These are phyloP conservation scores for Dasysyrphus tricinctus DNA, from an alignment of 2,888 invertebrate species.

Conservation along the genomic window DNA sequence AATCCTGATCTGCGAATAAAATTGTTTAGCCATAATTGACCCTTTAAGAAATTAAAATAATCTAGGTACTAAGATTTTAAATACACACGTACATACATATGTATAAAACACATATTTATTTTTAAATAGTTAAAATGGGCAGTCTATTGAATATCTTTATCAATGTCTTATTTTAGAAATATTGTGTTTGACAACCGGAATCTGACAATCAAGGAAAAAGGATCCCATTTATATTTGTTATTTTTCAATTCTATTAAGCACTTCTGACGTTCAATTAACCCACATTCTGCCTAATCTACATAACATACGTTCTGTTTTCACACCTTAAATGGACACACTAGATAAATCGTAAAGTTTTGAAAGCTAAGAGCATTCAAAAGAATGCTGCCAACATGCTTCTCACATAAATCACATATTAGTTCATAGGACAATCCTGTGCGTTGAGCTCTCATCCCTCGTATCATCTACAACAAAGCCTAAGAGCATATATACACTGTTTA, in stretches of 20 bases:
- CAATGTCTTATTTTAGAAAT: neutral
- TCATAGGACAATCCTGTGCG: slow-evolving; percentile 41
- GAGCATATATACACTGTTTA: slow-evolving; percentile 15
- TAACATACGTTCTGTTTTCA: slow-evolving; percentile 32
- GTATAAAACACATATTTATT: too few species aligned
- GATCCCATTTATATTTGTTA: slow-evolving; percentile 28
- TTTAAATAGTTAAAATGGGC: too few species aligned
- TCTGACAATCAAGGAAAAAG: slow-evolving; percentile 16
- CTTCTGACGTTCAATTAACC: slow-evolving; percentile 24
- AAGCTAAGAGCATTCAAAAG: slow-evolving; percentile 28
- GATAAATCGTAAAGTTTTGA: slow-evolving; percentile 35
- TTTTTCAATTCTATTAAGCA: slow-evolving; percentile 49
- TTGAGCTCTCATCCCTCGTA: slow-evolving; percentile 34
- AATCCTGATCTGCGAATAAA: too few species aligned
- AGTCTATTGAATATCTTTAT: neutral
- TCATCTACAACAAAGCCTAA: slow-evolving; percentile 28
- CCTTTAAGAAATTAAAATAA: too few species aligned
- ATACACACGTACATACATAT: too few species aligned
- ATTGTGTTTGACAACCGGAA: neutral
- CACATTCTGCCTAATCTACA: slow-evolving; percentile 36
- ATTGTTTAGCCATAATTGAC: too few species aligned
- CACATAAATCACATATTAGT: slow-evolving; percentile 48
- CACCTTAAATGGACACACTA: slow-evolving; percentile 27
- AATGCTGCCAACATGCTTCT: slow-evolving; percentile 22
- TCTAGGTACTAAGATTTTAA: too few species aligned